Percentiles rank a stretch among this genome's conserved stretches.
These are phyloP conservation scores for Apeira syringaria DNA, from an alignment of 2,888 invertebrate species.

Conservation along the genomic window DNA sequence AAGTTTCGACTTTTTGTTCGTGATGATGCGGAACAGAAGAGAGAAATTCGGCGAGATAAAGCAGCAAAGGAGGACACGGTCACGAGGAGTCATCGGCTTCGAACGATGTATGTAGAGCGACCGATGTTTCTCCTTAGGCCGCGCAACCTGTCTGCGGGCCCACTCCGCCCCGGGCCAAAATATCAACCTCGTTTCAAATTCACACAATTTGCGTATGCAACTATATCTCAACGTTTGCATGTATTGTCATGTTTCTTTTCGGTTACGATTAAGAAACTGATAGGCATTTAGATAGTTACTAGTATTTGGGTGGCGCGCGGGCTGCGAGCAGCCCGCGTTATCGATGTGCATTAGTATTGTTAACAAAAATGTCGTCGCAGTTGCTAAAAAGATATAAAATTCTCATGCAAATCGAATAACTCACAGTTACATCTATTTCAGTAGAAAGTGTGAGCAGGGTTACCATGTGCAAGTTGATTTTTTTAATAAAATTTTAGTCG, in stretches of 20 bases:
- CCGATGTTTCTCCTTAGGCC: slow-evolving; percentile 69
- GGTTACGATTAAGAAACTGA: slow-evolving; percentile 15
- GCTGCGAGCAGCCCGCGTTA: too few species aligned
- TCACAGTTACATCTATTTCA: too few species aligned
- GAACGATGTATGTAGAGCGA: slow-evolving; percentile 73
- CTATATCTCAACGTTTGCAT: slow-evolving; percentile 33
- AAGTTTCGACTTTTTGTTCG: slow-evolving; percentile 78
- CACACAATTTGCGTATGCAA: slow-evolving; percentile 27
- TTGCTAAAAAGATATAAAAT: too few species aligned
- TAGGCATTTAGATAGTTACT: too few species aligned
- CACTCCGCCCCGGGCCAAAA: slow-evolving; percentile 53
- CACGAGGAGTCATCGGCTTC: slow-evolving; percentile 79
- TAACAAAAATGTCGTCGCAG: too few species aligned
- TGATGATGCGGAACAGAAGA: slow-evolving; percentile 79
- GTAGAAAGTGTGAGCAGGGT: too few species aligned
- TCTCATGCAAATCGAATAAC: too few species aligned
- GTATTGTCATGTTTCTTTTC: slow-evolving; percentile 20
- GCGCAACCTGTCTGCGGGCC: slow-evolving; percentile 60
- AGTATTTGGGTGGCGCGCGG: too few species aligned
- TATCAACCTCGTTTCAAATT: slow-evolving; percentile 38
- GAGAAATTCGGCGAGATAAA: slow-evolving; percentile 80
- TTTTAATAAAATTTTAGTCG: too few species aligned
- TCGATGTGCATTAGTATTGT: too few species aligned
- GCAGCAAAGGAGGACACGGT: slow-evolving; percentile 79
- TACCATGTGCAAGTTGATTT: too few species aligned